These are phyloP conservation scores for Heptranchias perlo DNA, from an alignment of 2,113 vertebrate species.

Conservation along the genomic window DNA sequence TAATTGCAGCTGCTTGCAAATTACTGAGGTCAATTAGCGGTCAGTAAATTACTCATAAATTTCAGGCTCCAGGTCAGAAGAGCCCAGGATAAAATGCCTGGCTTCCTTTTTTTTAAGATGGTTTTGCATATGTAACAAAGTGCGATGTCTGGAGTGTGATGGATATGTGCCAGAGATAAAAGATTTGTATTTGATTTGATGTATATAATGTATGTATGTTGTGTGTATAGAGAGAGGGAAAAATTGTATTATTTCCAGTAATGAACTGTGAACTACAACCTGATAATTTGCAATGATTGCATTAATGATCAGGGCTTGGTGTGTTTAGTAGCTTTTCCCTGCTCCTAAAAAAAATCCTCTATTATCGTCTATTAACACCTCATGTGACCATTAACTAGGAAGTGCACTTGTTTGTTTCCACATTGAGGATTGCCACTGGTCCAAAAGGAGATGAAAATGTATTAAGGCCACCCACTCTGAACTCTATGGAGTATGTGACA, in stretches of 20 bases:
- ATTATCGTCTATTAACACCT: neutral
- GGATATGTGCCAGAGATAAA: neutral
- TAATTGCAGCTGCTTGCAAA: neutral
- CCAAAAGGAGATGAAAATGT: neutral
- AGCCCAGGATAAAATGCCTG: neutral
- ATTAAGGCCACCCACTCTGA: neutral
- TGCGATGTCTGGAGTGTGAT: neutral
- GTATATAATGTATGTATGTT: neutral
- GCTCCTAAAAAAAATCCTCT: neutral
- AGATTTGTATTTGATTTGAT: neutral
- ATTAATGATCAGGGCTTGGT: neutral
- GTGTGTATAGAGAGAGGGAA: neutral
- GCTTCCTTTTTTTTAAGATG: neutral
- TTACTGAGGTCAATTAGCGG: neutral
- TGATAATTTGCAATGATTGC: neutral
- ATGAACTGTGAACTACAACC: neutral
- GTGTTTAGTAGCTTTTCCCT: neutral
- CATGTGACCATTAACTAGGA: neutral
- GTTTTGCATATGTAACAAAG: neutral
- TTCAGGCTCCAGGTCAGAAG: neutral
- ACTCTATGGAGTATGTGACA: neutral
- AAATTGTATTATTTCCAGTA: neutral
- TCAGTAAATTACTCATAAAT: neutral
- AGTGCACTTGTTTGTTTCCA: neutral
- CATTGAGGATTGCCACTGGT: neutral